Evolutionary conservation across 2,797 vertebrate genomes (phyloP).

Genomic region (Pitangus sulphuratus): DNA sequence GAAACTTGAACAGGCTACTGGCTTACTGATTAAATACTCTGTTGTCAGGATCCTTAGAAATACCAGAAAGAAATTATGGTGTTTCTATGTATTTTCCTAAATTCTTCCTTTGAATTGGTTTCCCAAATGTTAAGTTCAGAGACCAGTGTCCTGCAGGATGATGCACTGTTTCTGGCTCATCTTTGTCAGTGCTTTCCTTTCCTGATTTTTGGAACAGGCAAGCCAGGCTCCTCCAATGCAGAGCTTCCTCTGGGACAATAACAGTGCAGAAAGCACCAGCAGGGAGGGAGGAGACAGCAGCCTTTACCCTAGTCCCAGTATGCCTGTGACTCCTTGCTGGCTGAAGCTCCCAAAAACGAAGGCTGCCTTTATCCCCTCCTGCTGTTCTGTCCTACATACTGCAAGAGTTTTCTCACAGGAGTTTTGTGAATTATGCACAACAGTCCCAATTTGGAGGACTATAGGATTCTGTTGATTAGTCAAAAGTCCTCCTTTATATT

Average conservation of each 20-base stretch:
- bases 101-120: background rate
- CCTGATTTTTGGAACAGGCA: fast-evolving
- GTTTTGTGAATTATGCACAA: background rate
- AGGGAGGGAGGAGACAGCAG: background rate
- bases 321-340: background rate
- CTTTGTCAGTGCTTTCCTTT: background rate
- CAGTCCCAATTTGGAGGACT: background rate
- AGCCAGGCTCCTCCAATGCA: background rate
- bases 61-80: background rate
- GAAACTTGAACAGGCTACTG: background rate
- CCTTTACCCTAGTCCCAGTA: background rate
- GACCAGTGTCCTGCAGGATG: background rate
- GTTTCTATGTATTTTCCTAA: background rate
- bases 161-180: background rate
- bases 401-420: background rate
- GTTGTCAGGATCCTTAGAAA: background rate
- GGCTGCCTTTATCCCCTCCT: background rate
- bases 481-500: background rate
- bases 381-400: background rate
- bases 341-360: background rate
- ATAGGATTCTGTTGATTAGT: background rate
- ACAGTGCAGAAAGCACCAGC: background rate
- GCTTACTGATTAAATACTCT: background rate
- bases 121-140: background rate
- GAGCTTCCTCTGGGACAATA: background rate